Percentiles rank a stretch among this genome's conserved stretches.
These are phyloP conservation scores for Mormyrus iriodes DNA, from an alignment of 2,113 vertebrate species.

Conservation along the genomic window DNA sequence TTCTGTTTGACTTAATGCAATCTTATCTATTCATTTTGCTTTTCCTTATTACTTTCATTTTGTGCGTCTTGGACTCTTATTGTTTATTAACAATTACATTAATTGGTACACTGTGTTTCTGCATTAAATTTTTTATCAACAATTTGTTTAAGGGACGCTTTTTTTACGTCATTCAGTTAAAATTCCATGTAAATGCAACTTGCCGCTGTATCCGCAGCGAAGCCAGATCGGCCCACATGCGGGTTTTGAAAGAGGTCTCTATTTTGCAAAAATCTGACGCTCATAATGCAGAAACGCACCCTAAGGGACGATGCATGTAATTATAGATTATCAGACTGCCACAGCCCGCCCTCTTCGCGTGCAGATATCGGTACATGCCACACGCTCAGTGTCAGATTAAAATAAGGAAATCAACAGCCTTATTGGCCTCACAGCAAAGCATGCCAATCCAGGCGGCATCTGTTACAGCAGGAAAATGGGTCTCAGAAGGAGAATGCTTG, in stretches of 20 bases:
- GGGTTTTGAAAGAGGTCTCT: conserved; percentile 43
- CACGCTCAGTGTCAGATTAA: conserved; percentile 30
- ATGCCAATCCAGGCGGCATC: neutral
- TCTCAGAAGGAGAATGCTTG: neutral
- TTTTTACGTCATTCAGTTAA: neutral
- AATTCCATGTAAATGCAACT: neutral
- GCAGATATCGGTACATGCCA: conserved; percentile 28
- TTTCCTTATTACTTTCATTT: neutral
- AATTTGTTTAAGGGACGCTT: neutral
- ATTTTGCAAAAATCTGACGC: conserved; percentile 42
- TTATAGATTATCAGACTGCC: conserved; percentile 52
- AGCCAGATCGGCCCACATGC: conserved; percentile 37
- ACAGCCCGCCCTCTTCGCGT: conserved; percentile 36
- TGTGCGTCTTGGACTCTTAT: neutral
- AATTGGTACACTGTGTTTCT: neutral
- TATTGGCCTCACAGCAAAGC: neutral
- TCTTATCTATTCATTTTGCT: neutral
- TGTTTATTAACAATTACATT: neutral
- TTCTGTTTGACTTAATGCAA: neutral
- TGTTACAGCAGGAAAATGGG: neutral
- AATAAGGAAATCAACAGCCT: conserved; percentile 4
- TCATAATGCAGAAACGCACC: conserved; percentile 39
- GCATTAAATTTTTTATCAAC: neutral
- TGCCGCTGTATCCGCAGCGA: neutral
- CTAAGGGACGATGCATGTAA: conserved; percentile 51